Evolutionary conservation across 92 coral and sea anemone species (phyloP).

Genomic region (Epizoanthus illoricatus): DNA sequence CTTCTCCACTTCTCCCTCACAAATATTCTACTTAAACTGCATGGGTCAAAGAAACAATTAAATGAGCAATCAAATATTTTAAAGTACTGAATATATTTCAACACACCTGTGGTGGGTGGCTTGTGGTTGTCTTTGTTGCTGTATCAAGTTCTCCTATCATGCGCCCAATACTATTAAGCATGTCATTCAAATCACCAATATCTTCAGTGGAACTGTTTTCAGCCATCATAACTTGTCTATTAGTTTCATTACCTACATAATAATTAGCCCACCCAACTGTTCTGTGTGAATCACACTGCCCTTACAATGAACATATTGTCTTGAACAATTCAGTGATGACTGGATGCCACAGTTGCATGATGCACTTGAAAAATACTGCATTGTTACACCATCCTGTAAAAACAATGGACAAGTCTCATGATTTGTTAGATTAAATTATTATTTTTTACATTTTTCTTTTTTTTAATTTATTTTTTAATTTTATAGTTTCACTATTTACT

Average conservation of each 20-base stretch:
- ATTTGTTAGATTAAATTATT: neutral
- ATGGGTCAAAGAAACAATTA: too few relatives aligned
- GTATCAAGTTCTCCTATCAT: constrained; percentile 77
- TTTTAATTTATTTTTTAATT: too few relatives aligned
- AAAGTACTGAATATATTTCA: too few relatives aligned
- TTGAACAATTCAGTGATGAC: neutral
- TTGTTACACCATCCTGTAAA: constrained; percentile 14
- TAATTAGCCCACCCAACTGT: neutral
- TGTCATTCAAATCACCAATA: constrained; percentile 52
- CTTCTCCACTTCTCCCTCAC: too few relatives aligned
- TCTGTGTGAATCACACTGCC: neutral
- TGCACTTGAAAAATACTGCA: neutral
- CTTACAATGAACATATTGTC: neutral
- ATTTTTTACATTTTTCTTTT: too few relatives aligned
- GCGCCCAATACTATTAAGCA: constrained; percentile 61
- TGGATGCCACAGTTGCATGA: neutral
- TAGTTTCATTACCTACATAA: neutral
- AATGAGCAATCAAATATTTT: too few relatives aligned
- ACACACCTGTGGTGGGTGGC: constrained; percentile 2
- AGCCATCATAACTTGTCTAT: neutral
- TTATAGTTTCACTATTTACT: too few relatives aligned
- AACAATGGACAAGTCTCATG: neutral
- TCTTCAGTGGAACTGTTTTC: constrained; percentile 14
- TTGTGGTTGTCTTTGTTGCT: constrained; percentile 1
- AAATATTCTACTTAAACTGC: too few relatives aligned